Evolutionary conservation across 2,113 vertebrate genomes (phyloP).

Genomic region (Athene cunicularia): DNA sequence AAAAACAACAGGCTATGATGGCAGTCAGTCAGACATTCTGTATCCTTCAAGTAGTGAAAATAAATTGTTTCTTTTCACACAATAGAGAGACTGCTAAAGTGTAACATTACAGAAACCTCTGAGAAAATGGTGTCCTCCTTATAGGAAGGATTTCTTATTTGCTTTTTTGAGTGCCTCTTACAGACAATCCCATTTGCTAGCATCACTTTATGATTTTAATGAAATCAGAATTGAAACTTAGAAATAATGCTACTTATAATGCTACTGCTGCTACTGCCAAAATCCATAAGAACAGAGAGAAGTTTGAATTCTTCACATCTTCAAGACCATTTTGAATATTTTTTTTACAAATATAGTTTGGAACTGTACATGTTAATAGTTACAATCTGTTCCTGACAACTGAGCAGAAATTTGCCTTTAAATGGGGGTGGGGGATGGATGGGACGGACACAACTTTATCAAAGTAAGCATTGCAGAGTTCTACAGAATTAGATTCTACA

Average conservation of each 20-base stretch:
- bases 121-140: slow-evolving; percentile 43
- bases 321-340: not conserved
- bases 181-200: not conserved
- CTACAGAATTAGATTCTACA: not conserved
- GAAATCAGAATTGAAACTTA: not conserved
- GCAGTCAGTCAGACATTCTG: slow-evolving; percentile 74
- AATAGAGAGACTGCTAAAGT: slow-evolving; percentile 55
- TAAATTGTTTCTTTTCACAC: slow-evolving; percentile 72
- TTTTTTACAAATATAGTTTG: slow-evolving; percentile 42
- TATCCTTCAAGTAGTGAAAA: slow-evolving; percentile 72
- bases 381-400: not conserved
- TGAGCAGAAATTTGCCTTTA: not conserved
- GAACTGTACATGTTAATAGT: not conserved
- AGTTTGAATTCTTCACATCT: not conserved
- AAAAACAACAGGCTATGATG: slow-evolving; percentile 77
- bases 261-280: not conserved
- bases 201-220: not conserved
- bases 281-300: not conserved
- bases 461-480: not conserved
- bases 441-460: not conserved
- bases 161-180: not conserved
- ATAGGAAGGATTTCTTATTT: slow-evolving; percentile 1
- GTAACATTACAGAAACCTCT: slow-evolving; percentile 61
- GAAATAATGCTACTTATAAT: not conserved
- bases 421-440: not conserved